Evolutionary conservation across 2,888 invertebrate species (phyloP).

Genomic region (Dascillus cervinus): DNA sequence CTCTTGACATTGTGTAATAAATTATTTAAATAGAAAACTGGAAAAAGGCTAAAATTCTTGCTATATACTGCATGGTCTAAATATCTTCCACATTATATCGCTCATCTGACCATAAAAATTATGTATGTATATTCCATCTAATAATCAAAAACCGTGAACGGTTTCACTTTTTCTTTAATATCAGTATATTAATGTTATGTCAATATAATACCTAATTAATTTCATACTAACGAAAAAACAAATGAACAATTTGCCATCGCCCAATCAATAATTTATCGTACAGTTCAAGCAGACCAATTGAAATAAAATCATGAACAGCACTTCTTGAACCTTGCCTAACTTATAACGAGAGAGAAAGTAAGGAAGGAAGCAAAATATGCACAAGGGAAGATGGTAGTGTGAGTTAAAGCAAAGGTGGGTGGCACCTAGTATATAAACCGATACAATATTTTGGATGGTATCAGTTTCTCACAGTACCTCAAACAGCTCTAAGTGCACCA

Average conservation of each 20-base stretch:
- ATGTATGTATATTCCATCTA: constrained; percentile 8
- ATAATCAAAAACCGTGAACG: constrained; percentile 8
- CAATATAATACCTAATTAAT: constrained; percentile 10
- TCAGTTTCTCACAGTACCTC: constrained; percentile 9
- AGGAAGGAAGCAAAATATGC: constrained; percentile 12
- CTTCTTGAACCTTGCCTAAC: constrained; percentile 11
- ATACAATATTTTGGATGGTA: constrained; percentile 11
- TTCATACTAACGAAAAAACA: constrained; percentile 8
- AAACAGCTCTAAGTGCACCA: constrained; percentile 5
- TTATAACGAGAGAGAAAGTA: constrained; percentile 15
- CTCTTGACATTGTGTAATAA: constrained; percentile 7
- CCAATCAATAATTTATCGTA: constrained; percentile 5
- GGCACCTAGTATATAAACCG: constrained; percentile 13
- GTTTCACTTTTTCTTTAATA: constrained; percentile 14
- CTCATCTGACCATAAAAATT: constrained; percentile 11
- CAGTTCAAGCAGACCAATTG: constrained; percentile 3
- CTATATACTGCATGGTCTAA: too few species aligned
- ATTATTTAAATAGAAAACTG: neutral
- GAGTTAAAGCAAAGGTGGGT: constrained; percentile 11
- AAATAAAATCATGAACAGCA: constrained; percentile 7
- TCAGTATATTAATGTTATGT: constrained; percentile 1
- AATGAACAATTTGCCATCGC: constrained; percentile 2
- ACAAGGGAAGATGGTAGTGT: constrained; percentile 11
- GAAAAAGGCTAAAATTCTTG: constrained; percentile 2
- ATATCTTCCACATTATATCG: too few species aligned